Evolutionary conservation across 2,888 invertebrate species (phyloP), one percentile per base, ranked within the genome.

Genomic region (Matsumyia berberina): DNA sequence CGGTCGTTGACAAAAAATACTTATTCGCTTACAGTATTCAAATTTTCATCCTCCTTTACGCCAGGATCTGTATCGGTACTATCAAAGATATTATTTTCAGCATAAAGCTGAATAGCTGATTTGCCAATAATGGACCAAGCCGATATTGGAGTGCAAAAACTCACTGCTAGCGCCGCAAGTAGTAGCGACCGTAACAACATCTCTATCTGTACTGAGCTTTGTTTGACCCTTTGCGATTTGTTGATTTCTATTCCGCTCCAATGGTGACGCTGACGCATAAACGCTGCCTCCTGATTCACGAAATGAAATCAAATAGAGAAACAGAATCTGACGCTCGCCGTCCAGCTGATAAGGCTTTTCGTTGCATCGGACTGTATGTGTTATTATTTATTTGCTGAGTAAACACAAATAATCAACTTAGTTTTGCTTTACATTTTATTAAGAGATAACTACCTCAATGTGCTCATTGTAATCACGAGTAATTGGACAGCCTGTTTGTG

Each of bases 141-240:
- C 17, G 19, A 11, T 39, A 53, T 33, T 33, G 62, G 60, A 7
- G 19, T 51, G 49, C 24, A 72, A 9, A 46, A 55, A 66, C 11
- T 39, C 7, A 62, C 37, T 29, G 55, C 39, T 3, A 73, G 6
- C 7, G 29, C 35, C 12, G 58, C 53, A n/a, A 49, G 19, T 8
- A 83, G 55, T 31, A 67, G 60, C 33, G 73, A 12, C 29, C 67
- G 55, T 33, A 62, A 31, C 67, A 46, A 55, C 82, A 83, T 83
- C 67, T 78, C 35, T 62, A 49, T 67, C 7, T 24, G 8, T 35
- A 83, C 82, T 83, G 35, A 83, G 11, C 11, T 37, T 19, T 9
- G 15, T 2, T 44, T 64, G 67, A 76, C 76, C 76, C 51, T 42
- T 64, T 37, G n/a, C 1, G 17, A 24, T 24, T 66, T 29, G 15